These are phyloP conservation scores for Augiades crinisus DNA, from an alignment of 2,888 invertebrate species.

Conservation along the genomic window DNA sequence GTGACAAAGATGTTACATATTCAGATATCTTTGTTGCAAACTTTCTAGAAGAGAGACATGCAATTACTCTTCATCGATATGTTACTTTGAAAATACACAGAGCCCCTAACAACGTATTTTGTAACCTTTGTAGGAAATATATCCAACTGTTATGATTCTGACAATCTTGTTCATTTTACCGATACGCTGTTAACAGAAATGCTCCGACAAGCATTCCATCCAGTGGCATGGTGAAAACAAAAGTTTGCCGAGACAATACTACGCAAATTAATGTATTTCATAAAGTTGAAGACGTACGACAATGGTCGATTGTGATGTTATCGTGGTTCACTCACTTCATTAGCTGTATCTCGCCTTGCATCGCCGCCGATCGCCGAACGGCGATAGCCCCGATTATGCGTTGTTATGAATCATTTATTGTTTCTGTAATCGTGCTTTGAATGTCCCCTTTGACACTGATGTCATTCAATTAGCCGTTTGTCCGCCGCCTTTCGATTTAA, in stretches of 20 bases:
- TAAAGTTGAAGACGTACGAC: conserved; percentile 43
- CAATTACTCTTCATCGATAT: no score
- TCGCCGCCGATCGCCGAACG: conserved; percentile 42
- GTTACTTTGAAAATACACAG: no score
- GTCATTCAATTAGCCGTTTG: conserved; percentile 33
- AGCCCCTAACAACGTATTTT: no score
- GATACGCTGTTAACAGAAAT: no score
- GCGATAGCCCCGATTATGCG: conserved; percentile 44
- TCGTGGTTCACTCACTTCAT: conserved; percentile 42
- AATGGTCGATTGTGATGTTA: conserved; percentile 44
- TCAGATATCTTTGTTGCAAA: no score
- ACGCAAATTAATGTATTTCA: conserved; percentile 5
- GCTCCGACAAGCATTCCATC: no score
- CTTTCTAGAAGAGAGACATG: no score
- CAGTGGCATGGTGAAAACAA: no score
- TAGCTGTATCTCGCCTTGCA: conserved; percentile 41
- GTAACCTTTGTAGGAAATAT: no score
- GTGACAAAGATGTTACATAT: no score
- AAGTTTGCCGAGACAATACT: neutral
- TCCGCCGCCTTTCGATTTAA: neutral
- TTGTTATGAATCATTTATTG: conserved; percentile 51
- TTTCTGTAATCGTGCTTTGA: conserved; percentile 47
- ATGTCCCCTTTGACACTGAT: conserved; percentile 45
- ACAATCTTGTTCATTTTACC: no score
- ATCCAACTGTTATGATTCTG: no score